phyloP scores from a whole-genome alignment of 2,888 invertebrate species.

The Caenorhabditis virilis region DNA sequence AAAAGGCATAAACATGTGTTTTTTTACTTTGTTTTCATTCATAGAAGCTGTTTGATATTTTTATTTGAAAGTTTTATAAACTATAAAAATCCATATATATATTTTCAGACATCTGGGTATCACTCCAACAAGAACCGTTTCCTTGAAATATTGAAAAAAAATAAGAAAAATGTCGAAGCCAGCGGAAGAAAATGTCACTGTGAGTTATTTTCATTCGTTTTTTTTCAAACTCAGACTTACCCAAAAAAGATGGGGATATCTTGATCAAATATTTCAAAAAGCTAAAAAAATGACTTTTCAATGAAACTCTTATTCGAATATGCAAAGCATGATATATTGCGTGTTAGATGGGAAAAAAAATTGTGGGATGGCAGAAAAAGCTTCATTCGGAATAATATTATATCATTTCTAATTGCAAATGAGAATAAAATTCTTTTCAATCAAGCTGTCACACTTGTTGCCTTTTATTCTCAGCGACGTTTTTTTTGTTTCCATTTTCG shows the following conservation, averaged over 20 bases:
- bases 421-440: too few species aligned
- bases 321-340: constrained; percentile 33
- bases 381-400: constrained; percentile 8
- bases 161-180: background rate
- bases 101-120: constrained; percentile 8
- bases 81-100: background rate
- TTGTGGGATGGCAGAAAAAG: constrained; percentile 7
- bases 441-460: too few species aligned
- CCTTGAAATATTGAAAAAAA: background rate
- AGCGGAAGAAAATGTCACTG: background rate
- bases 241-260: too few species aligned
- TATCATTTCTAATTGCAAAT: too few species aligned
- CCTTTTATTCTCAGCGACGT: too few species aligned
- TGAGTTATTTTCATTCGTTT: background rate
- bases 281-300: too few species aligned
- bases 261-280: constrained; percentile 1
- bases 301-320: too few species aligned
- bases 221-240: too few species aligned
- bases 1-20: too few species aligned
- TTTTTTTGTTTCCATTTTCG: too few species aligned
- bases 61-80: background rate
- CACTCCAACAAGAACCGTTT: background rate
- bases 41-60: background rate
- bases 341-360: constrained; percentile 11
- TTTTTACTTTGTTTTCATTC: background rate